Evolutionary conservation across 2,888 invertebrate genomes (phyloP), one percentile per base, ranked within the genome.

Genomic region (Leptothorax acervorum): DNA sequence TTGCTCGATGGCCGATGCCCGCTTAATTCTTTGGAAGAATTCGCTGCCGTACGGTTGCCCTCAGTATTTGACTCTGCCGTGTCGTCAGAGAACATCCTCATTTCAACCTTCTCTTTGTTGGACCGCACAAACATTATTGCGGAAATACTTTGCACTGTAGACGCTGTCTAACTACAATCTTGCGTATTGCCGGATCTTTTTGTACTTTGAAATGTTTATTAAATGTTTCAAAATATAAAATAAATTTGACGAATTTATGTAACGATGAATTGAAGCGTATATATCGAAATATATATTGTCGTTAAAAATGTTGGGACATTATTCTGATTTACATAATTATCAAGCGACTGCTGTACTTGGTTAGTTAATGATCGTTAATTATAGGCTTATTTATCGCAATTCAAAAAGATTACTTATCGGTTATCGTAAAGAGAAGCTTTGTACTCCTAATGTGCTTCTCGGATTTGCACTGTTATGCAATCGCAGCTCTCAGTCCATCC

Each of bases 21-120:
- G 68, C 83, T 73, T 78, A 78, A 86, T 83, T 79, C 78, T 60
- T 75, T 55, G 82, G 75, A 78, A 84, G 86, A 87, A 83, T 83
- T 75, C 55, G 35, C 57, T 81, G 42, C 53, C 42, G 51, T 78
- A 65, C 60, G 39, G 65, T 68, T 12, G 23, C 57, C n/a, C 60
- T 42, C 60, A 12, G 35, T 66, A 48, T 82, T 75, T 66, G 31
- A 53, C 53, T 42, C 66, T 63, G 31, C 8, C 57, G 45, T 57
- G 70, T 60, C 60, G 71, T 81, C 71, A 71, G 60, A 39, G 23
- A 15, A 35, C 39, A 71, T 42, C 5, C 51, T 70, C 62, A 35
- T 83, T 70, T 35, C 9, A 15, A 15, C 23, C 48, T 15, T 57
- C 39, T 51, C 81, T 81, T 73, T 84, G 63, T 60, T 31, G 53